These are phyloP conservation scores for Noctua janthe DNA, from an alignment of 2,888 invertebrate genomes.

Conservation along the genomic window DNA sequence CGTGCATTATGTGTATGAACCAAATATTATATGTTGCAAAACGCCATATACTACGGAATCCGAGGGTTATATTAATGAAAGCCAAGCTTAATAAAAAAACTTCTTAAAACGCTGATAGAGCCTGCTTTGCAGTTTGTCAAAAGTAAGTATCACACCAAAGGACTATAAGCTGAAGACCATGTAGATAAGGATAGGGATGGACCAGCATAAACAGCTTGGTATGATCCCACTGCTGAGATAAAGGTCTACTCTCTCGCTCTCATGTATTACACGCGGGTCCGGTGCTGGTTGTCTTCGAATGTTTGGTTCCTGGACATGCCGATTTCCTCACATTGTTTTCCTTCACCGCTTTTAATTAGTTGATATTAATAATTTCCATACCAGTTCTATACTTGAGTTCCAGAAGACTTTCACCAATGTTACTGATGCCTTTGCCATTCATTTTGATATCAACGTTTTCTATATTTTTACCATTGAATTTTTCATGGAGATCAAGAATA, in stretches of 20 bases:
- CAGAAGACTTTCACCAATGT: constrained; percentile 78
- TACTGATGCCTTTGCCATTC: constrained; percentile 78
- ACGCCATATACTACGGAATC: neutral
- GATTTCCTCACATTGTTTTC: neutral
- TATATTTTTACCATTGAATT: constrained; percentile 65
- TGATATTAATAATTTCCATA: constrained; percentile 63
- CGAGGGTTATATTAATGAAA: neutral
- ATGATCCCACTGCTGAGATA: neutral
- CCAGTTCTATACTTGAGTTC: constrained; percentile 78
- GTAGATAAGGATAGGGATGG: neutral
- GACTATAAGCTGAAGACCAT: neutral
- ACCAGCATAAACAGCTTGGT: neutral
- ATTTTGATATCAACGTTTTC: constrained; percentile 76
- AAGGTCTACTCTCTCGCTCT: neutral
- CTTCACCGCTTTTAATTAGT: neutral
- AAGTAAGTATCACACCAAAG: neutral
- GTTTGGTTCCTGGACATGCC: neutral
- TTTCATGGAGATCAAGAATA: constrained; percentile 44
- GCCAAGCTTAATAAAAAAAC: neutral
- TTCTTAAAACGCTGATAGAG: neutral
- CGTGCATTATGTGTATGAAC: neutral
- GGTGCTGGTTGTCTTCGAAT: neutral
- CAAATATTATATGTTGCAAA: neutral
- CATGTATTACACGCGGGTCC: neutral
- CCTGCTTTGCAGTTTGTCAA: neutral